Base-by-base conservation (phyloP, 2,888 invertebrate species). In the Apotomis betuletana region DNA sequence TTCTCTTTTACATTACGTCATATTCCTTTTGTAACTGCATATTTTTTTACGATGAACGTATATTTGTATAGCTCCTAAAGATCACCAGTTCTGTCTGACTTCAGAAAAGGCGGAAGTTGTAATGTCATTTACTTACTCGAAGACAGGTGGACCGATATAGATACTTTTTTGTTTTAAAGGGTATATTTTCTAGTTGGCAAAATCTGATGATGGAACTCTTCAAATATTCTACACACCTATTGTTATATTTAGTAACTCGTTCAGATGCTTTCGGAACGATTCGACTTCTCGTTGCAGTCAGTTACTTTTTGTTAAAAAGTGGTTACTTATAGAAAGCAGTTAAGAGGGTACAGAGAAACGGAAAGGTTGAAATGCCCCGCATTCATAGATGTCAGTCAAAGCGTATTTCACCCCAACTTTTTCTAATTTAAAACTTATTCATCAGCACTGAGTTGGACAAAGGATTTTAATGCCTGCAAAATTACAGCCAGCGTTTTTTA, bases 401-500 rank as follows among this genome's bases (percentile, higher is more conserved):
- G 57, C 44, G 59, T 44, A 62, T 51, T 67, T 49, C 15, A 70
- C 55, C 60, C 52, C 62, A 57, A 67, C 69, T 69, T 69, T 74
- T 67, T 58, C 55, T 55, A 72, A 72, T 69, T 75, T 72, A 64
- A 64, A 55, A 69, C 59, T 73, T 65, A 69, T 73, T 69, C 69
- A 71, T 67, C 83, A 83, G 85, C 85, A 80, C 81, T 83, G 78
- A 76, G 77, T 76, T 79, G 10, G 83, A 87, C 86, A 88, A 90
- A 86, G 86, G 82, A 84, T 87, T 86, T 82, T 76, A 80, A 86
- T 84, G 82, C 84, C 81, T 89, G 87, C 86, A 87, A 88, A 89
- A 88, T 89, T 85, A 83, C 85, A 83, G 79, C 84, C 85, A 79
- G 88, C 89, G 83, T 78, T 87, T 88, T 86, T 84, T 84, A 78